Evolutionary conservation across 2,888 invertebrate species (phyloP).

Genomic region (Panzeria rudis): DNA sequence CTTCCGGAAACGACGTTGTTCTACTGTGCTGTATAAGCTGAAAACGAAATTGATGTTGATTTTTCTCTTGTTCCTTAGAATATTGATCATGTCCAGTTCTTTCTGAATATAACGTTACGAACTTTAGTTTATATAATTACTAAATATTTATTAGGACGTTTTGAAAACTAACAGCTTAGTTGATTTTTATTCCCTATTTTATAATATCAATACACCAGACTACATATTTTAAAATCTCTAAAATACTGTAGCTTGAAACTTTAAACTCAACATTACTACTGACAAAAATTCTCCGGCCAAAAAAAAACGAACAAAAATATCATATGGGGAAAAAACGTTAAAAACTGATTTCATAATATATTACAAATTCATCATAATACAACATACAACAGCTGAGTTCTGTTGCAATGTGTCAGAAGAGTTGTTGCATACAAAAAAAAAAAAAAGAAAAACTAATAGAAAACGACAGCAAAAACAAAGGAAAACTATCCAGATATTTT

Average conservation of each 20-base stretch:
- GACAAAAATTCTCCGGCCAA: slow-evolving; percentile 28
- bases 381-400: slow-evolving; percentile 69
- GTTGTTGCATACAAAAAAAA: slow-evolving; percentile 37
- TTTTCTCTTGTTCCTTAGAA: too few species aligned
- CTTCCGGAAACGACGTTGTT: too few species aligned
- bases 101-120: too few species aligned
- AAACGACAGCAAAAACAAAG: slow-evolving; percentile 37
- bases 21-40: too few species aligned
- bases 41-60: too few species aligned
- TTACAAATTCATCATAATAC: slow-evolving; percentile 71
- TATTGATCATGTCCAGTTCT: too few species aligned
- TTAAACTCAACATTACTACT: not conserved
- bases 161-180: not conserved
- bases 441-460: slow-evolving; percentile 29
- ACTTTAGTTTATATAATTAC: too few species aligned
- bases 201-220: not conserved
- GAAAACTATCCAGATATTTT: slow-evolving; percentile 41
- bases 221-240: not conserved
- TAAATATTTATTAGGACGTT: too few species aligned
- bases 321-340: slow-evolving; percentile 2
- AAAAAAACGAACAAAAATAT: not conserved
- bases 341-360: slow-evolving; percentile 61
- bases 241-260: not conserved
- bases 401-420: slow-evolving; percentile 67
- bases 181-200: not conserved